These are phyloP conservation scores for Takifugu ocellatus DNA, from an alignment of 2,797 vertebrate species.

Conservation along the genomic window DNA sequence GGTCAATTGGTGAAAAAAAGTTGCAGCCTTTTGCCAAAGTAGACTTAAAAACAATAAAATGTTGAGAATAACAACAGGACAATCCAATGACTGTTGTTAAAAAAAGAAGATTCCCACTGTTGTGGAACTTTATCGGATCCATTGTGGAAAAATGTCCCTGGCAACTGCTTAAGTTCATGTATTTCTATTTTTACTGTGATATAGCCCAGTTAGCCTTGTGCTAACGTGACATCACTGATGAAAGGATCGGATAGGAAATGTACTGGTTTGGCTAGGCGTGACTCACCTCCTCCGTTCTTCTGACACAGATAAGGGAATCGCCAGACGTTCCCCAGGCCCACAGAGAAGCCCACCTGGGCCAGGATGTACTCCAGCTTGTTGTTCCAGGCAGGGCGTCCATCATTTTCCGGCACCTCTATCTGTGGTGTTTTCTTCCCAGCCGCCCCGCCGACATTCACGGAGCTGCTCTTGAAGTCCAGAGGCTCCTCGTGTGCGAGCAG, in stretches of 20 bases:
- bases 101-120: no score
- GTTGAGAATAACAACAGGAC: no score
- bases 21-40: no score
- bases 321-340: slow-evolving; percentile 94
- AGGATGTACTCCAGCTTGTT: slow-evolving; percentile 94
- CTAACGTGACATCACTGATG: not conserved
- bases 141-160: no score
- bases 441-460: slow-evolving; percentile 75
- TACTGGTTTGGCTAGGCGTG: no score
- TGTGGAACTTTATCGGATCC: no score
- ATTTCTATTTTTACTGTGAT: no score
- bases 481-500: slow-evolving; percentile 89
- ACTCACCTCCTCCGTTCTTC: slow-evolving; percentile 93
- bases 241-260: not conserved
- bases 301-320: slow-evolving; percentile 94
- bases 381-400: slow-evolving; percentile 89
- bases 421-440: slow-evolving; percentile 56
- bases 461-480: slow-evolving; percentile 86
- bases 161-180: no score
- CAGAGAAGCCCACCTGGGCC: slow-evolving; percentile 93
- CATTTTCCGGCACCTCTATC: slow-evolving; percentile 66
- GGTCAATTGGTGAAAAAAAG: no score
- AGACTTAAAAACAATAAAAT: no score
- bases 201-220: not conserved
- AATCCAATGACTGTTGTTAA: no score